A percentile compares a stretch with the other conserved stretches of the same genome.
Conservation (phyloP, 2,888 invertebrate species). For the Eretmocerus hayati region DNA sequence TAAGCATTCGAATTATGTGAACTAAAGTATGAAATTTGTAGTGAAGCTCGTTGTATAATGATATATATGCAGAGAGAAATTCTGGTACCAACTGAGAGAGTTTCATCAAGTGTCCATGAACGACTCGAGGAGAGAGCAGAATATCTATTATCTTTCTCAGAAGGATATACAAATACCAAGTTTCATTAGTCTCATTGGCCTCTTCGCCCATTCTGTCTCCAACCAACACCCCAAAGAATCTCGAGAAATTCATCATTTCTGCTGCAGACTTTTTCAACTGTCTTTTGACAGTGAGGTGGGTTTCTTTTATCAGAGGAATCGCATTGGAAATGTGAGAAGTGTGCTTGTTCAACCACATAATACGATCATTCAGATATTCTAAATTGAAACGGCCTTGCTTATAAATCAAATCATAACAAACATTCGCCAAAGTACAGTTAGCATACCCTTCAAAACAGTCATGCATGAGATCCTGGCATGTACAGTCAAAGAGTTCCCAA, state of each 20-base stretch:
- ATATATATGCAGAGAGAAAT: constrained; percentile 14
- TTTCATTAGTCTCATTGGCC: too few species aligned
- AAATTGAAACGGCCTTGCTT: constrained; percentile 12
- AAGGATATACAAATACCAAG: neutral
- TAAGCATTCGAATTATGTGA: constrained; percentile 16
- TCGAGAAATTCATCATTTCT: constrained; percentile 9
- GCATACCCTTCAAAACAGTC: constrained; percentile 21
- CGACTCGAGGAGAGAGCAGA: constrained; percentile 13
- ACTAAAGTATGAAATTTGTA: constrained; percentile 24
- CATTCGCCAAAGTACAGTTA: constrained; percentile 16
- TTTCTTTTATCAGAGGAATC: constrained; percentile 7
- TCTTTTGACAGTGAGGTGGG: constrained; percentile 5
- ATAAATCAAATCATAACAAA: constrained; percentile 8
- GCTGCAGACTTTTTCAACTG: constrained; percentile 13
- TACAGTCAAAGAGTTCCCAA: constrained; percentile 15
- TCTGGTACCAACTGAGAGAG: constrained; percentile 10
- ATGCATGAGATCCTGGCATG: constrained; percentile 22
- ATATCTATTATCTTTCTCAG: constrained; percentile 7
- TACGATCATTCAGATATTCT: constrained; percentile 9
- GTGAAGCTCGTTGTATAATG: constrained; percentile 15
- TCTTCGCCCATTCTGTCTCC: constrained; percentile 11
- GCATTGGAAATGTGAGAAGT: neutral
- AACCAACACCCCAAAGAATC: constrained; percentile 4
- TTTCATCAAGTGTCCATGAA: constrained; percentile 6
- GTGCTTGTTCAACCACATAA: constrained; percentile 3